phyloP scores from a whole-genome alignment of 2,888 invertebrate species.

The Hirtodrosophila alboralis region DNA sequence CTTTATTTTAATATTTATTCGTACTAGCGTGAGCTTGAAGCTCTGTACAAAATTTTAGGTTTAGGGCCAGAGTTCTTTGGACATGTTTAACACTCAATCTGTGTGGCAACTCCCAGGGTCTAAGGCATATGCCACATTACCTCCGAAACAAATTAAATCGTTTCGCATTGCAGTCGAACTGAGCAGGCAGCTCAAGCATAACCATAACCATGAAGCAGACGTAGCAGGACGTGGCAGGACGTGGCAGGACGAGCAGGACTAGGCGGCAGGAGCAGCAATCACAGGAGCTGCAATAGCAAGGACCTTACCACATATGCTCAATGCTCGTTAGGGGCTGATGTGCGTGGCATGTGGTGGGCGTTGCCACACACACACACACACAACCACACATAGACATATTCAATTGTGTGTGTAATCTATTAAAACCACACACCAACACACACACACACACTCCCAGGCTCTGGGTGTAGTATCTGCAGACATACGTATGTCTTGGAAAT shows the following conservation, averaged over 20 bases:
- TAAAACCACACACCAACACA: constrained; percentile 58
- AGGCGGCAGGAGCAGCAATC: constrained; percentile 4
- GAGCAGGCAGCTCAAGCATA: constrained; percentile 55
- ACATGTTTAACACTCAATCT: constrained; percentile 76
- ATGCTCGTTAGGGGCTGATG: constrained; percentile 71
- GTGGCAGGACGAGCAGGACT: no score
- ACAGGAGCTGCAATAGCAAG: constrained; percentile 23
- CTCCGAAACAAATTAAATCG: constrained; percentile 78
- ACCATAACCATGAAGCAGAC: constrained; percentile 42
- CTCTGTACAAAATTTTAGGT: constrained; percentile 29
- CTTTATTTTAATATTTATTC: constrained; percentile 4
- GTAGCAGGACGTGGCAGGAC: no score
- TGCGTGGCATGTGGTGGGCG: constrained; percentile 72
- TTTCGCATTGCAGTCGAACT: constrained; percentile 68
- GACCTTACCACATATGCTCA: constrained; percentile 43
- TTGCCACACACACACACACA: constrained; percentile 40
- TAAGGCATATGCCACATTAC: constrained; percentile 76
- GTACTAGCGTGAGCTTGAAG: constrained; percentile 27
- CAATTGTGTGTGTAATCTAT: constrained; percentile 69
- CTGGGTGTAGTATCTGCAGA: constrained; percentile 16
- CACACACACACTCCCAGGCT: constrained; percentile 28
- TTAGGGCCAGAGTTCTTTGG: constrained; percentile 13
- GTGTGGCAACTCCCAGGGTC: constrained; percentile 61
- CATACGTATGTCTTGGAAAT: constrained; percentile 44
- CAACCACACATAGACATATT: constrained; percentile 24